phyloP scores from a whole-genome alignment of 2,113 vertebrate species.

The Megalops atlanticus region DNA sequence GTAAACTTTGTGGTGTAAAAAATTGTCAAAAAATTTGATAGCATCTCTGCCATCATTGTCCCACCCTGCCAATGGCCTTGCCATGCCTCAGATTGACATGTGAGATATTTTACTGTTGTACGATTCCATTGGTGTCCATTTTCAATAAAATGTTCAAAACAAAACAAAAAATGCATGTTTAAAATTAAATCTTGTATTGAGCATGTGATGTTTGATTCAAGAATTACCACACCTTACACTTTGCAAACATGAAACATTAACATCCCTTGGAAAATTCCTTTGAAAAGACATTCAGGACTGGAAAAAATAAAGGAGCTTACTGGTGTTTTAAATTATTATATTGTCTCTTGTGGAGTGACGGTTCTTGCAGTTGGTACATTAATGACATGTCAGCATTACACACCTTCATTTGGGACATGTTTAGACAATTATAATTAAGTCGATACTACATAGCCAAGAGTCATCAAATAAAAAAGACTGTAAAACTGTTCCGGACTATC shows the following conservation, averaged over 20 bases:
- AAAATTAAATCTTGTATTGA: conserved; percentile 21
- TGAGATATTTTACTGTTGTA: conserved; percentile 66
- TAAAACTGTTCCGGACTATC: no score
- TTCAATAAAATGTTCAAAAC: conserved; percentile 71
- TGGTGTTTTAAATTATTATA: neutral
- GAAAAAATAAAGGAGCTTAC: neutral
- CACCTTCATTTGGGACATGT: no score
- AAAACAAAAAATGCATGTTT: conserved; percentile 29
- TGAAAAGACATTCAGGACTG: neutral
- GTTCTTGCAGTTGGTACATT: neutral
- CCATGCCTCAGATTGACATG: conserved; percentile 48
- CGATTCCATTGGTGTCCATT: conserved; percentile 73
- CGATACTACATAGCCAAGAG: no score
- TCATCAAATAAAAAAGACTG: no score
- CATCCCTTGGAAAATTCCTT: neutral
- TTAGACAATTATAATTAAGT: no score
- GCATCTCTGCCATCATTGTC: conserved; percentile 54
- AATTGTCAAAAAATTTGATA: conserved; percentile 66
- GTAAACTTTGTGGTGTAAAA: conserved; percentile 64
- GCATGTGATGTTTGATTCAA: conserved; percentile 26
- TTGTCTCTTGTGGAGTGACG: neutral
- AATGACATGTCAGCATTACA: neutral
- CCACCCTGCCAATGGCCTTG: conserved; percentile 54
- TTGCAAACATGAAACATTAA: neutral
- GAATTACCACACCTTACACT: neutral